These are phyloP conservation scores for Muscidifurax raptorellus DNA, from an alignment of 1,140 invertebrate species.

Conservation along the genomic window DNA sequence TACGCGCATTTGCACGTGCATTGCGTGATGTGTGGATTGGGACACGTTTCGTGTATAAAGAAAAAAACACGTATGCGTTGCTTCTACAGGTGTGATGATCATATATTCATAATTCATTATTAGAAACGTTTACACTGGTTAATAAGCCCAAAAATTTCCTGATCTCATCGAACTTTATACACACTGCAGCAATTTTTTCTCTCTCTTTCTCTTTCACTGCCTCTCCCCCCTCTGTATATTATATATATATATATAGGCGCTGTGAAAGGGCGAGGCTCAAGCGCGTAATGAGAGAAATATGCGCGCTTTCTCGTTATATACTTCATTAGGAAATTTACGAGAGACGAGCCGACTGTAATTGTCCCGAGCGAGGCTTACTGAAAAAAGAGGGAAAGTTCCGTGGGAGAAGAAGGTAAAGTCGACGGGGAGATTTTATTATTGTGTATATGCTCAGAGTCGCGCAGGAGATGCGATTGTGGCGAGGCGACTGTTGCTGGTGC, in stretches of 20 bases:
- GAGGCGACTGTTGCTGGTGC: no score
- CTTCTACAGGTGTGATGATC: no score
- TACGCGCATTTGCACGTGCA: neutral
- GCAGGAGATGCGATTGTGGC: no score
- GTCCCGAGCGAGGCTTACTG: neutral
- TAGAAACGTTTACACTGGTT: no score
- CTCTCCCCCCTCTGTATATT: no score
- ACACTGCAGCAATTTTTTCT: no score
- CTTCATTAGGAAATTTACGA: constrained; percentile 42
- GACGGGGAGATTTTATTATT: neutral
- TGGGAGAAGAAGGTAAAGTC: neutral
- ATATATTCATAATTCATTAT: no score
- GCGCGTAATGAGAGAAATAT: constrained; percentile 18
- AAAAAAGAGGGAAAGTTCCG: constrained; percentile 21
- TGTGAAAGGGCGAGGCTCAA: neutral
- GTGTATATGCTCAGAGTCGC: neutral
- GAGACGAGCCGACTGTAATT: neutral
- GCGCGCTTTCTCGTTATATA: constrained; percentile 28
- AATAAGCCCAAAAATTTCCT: no score
- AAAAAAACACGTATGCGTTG: no score
- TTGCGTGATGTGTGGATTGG: neutral
- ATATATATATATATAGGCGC: neutral
- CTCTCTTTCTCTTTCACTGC: no score
- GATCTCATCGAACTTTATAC: no score
- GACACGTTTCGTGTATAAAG: neutral